Base-by-base conservation (phyloP, 2,797 vertebrate genomes). In the Oryzias dopingdopingensis region DNA sequence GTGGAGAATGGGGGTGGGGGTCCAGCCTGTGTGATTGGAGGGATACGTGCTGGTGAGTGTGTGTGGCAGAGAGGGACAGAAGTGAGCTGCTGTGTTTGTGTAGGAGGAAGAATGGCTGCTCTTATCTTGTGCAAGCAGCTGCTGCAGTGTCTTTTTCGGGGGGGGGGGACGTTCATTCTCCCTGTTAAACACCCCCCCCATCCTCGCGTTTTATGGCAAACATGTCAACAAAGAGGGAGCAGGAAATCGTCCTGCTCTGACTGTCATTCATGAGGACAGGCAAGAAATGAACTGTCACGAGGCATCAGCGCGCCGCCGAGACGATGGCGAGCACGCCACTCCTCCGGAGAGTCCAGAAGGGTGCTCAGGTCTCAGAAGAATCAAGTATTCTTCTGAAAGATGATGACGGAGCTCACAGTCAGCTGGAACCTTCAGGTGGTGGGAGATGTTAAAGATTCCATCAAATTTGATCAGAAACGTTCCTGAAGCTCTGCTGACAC, bases 121-220 rank as follows among this genome's bases (percentile, higher is more conserved):
- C 90, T 91, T 93, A 93, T 93, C 91, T 79, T 77, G 69, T 72
- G 82, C 79, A 85, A 83, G 83, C 91, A 91, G 91, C 91, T 91
- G 86, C 88, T 88, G 87, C 86, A 83, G 79, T 80, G 83, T 90
- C 83, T 90, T 85, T 86, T n/a, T n/a, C n/a, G n/a, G n/a, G n/a
- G n/a, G 81, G 85, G 79, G 80, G 84, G 87, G 89, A 82, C 85
- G 81, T 83, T 87, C 84, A 83, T 76, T 86, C 77, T 81, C 70
- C 74, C 80, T 85, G 74, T 85, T 85, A 32, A 8, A 83, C 83
- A 77, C 60, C 75, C 60, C 76, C 61, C 71, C 64, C 58, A 60
- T 68, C 51, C 29, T 56, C 67, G 71, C 68, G 59, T 85, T 80
- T 80, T 62, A 79, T 64, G 52, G 62, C 72, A 41, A 51, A 53